phyloP scores from a whole-genome alignment of 2,888 invertebrate species.

The Deroplatys truncata region DNA sequence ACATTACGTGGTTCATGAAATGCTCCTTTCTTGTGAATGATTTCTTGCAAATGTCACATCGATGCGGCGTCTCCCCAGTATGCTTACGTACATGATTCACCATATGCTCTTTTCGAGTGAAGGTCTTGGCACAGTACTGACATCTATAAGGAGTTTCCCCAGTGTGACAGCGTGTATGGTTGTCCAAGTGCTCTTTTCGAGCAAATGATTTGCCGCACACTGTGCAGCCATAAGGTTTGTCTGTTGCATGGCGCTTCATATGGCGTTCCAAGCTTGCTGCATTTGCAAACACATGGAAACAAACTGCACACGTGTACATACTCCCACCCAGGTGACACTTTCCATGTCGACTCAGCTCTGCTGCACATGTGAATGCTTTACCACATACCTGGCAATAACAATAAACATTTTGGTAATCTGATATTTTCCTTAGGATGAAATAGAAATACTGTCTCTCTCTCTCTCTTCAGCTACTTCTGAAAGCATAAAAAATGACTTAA shows the following conservation, averaged over 20 bases:
- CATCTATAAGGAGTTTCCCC: constrained; percentile 80
- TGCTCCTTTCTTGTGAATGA: constrained; percentile 74
- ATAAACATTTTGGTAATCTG: background rate
- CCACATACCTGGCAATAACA: constrained; percentile 65
- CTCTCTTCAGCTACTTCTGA: background rate
- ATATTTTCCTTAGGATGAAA: background rate
- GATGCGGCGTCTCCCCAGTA: constrained; percentile 71
- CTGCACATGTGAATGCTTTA: constrained; percentile 74
- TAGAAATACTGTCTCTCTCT: background rate
- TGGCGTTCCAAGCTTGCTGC: constrained; percentile 68
- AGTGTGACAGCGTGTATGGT: constrained; percentile 77
- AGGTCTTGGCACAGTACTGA: constrained; percentile 71
- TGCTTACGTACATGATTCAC: constrained; percentile 73
- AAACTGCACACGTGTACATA: constrained; percentile 68
- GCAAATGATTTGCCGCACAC: constrained; percentile 84
- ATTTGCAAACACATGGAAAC: constrained; percentile 71
- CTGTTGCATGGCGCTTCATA: constrained; percentile 75
- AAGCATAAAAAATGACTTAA: background rate
- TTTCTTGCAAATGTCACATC: constrained; percentile 74
- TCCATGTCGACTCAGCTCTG: constrained; percentile 75
- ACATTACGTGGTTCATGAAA: constrained; percentile 77
- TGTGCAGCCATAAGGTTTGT: constrained; percentile 80
- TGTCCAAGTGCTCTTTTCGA: constrained; percentile 81
- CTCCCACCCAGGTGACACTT: constrained; percentile 79
- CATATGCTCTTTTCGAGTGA: constrained; percentile 74